Percentiles rank a stretch among this genome's conserved stretches.
Conservation (phyloP, 2,888 invertebrate species). For the Fabriciana adippe region DNA sequence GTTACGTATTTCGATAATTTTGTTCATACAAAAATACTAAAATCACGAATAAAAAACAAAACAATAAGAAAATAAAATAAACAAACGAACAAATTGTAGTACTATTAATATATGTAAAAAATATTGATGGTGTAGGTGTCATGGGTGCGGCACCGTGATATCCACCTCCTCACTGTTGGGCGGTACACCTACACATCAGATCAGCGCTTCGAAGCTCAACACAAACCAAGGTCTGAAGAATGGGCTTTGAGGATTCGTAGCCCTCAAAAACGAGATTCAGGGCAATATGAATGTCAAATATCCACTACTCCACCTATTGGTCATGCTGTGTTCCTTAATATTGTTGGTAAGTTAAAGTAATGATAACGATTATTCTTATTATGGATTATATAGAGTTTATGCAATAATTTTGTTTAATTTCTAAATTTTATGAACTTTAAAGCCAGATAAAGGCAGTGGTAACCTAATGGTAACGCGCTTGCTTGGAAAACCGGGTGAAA, state of each 20-base stretch:
- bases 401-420: too few species aligned
- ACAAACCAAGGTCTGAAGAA: slow-evolving; percentile 93
- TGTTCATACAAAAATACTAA: too few species aligned
- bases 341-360: slow-evolving; percentile 86
- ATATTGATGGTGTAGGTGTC: slow-evolving; percentile 86
- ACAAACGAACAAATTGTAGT: too few species aligned
- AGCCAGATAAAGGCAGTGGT: too few species aligned
- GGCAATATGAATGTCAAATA: slow-evolving; percentile 94
- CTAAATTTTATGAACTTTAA: too few species aligned
- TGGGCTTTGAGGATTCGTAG: slow-evolving; percentile 88
- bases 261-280: slow-evolving; percentile 91
- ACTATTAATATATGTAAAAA: neutral
- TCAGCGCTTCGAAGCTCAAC: slow-evolving; percentile 90
- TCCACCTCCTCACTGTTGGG: slow-evolving; percentile 94
- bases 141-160: slow-evolving; percentile 95
- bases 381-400: too few species aligned
- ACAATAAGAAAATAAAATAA: too few species aligned
- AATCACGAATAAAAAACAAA: too few species aligned
- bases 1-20: too few species aligned
- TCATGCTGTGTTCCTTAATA: slow-evolving; percentile 88
- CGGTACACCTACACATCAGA: slow-evolving; percentile 93
- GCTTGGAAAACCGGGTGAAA: too few species aligned
- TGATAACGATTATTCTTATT: too few species aligned
- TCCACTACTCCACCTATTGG: slow-evolving; percentile 93
- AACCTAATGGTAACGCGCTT: too few species aligned